Conservation (phyloP, 2,113 vertebrate species). For the Hystrix brachyura region DNA sequence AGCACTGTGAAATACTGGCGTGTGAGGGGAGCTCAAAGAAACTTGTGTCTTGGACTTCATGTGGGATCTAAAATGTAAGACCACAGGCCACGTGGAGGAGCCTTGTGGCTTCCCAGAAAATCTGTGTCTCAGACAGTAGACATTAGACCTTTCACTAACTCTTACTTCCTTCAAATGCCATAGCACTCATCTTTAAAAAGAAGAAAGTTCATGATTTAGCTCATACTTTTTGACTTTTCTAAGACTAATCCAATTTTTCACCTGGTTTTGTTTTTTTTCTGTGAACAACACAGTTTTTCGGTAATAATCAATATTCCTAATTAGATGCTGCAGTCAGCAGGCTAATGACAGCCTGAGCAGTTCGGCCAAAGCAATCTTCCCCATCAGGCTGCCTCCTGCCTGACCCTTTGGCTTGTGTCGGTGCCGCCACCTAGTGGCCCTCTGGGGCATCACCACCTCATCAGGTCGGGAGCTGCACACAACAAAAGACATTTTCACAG, state of each 20-base stretch:
- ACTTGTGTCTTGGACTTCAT: neutral
- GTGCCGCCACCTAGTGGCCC: slow-evolving; percentile 56
- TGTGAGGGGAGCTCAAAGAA: neutral
- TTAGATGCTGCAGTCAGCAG: neutral
- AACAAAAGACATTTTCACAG: neutral
- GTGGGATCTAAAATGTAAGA: neutral
- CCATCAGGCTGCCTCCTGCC: neutral
- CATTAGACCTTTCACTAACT: neutral
- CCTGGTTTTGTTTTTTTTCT: neutral
- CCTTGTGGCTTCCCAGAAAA: neutral
- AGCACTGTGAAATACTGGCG: neutral
- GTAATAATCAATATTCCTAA: neutral
- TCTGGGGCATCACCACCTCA: neutral
- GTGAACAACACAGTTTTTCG: neutral
- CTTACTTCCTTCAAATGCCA: neutral
- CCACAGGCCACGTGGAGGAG: neutral
- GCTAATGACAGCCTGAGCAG: neutral
- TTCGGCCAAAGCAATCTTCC: neutral
- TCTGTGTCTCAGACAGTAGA: neutral
- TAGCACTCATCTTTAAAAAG: neutral
- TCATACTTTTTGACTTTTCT: neutral
- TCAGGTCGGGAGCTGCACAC: neutral
- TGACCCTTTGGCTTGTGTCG: neutral
- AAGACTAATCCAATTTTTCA: neutral
- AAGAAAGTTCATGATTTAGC: neutral